Percentiles rank a stretch among this genome's conserved stretches.
phyloP scores from a whole-genome alignment of 2,797 vertebrate genomes.

The Hoplostethus atlanticus region DNA sequence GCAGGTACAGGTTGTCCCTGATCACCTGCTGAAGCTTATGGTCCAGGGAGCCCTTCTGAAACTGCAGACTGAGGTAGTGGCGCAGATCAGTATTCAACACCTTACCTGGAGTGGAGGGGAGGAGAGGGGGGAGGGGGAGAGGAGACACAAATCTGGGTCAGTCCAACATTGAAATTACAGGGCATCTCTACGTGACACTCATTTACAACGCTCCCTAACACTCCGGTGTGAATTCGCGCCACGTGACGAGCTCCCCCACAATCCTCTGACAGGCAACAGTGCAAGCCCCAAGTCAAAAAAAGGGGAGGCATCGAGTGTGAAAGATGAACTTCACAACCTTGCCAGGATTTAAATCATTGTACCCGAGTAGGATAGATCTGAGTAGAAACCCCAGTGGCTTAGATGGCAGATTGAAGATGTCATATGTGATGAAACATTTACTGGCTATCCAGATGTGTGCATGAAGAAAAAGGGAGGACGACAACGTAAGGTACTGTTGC shows the following conservation, averaged over 20 bases:
- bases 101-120: constrained; percentile 86
- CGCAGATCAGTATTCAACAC: constrained; percentile 97
- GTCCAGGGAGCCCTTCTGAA: constrained; percentile 98
- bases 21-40: constrained; percentile 99
- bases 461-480: neutral
- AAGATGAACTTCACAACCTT: neutral
- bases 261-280: neutral
- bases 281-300: neutral
- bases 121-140: neutral
- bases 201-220: constrained; percentile 9
- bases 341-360: neutral
- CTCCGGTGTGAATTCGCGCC: neutral
- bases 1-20: constrained; percentile 98
- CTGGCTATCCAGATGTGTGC: constrained; percentile 44
- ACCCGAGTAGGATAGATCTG: neutral
- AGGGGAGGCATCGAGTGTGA: too few relatives aligned
- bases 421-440: constrained; percentile 37
- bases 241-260: neutral
- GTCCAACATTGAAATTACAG: constrained; percentile 17
- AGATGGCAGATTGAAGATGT: constrained; percentile 1
- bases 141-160: constrained; percentile 44
- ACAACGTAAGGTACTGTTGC: neutral
- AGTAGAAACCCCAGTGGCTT: neutral
- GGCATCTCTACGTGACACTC: neutral
- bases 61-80: constrained; percentile 99